Percentiles rank a stretch among this genome's conserved stretches.
These are phyloP conservation scores for Danionella cerebrum DNA, from an alignment of 2,113 vertebrate species.

Conservation along the genomic window DNA sequence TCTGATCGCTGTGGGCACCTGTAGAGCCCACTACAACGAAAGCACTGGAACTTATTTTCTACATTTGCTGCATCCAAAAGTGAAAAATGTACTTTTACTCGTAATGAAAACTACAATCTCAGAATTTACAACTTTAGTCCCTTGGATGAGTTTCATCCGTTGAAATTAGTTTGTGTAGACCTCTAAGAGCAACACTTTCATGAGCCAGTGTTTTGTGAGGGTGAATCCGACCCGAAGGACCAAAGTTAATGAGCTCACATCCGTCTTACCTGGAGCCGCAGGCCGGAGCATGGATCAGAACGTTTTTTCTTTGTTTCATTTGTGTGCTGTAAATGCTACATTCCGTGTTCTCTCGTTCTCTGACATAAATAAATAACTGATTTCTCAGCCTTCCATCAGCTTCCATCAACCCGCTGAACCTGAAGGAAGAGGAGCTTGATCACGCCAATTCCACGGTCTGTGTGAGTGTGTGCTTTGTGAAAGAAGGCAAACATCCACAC, in stretches of 20 bases:
- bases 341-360: neutral
- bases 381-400: neutral
- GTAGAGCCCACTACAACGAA: too few relatives aligned
- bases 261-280: neutral
- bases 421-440: conserved; percentile 14
- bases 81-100: too few relatives aligned
- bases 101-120: too few relatives aligned
- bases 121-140: too few relatives aligned
- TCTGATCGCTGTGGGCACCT: too few relatives aligned
- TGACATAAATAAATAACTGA: neutral
- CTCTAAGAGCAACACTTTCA: too few relatives aligned
- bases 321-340: neutral
- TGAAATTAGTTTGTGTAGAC: too few relatives aligned
- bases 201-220: neutral
- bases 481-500: conserved; percentile 34
- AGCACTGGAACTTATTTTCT: too few relatives aligned
- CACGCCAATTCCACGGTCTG: conserved; percentile 16
- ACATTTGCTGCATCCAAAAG: too few relatives aligned
- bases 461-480: conserved; percentile 26
- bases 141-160: too few relatives aligned
- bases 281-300: neutral
- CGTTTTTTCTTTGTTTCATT: neutral
- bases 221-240: neutral
- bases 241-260: conserved; percentile 7
- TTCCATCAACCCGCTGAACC: conserved; percentile 13